phyloP scores from a whole-genome alignment of 2,113 vertebrate genomes.

The Geococcyx californianus region DNA sequence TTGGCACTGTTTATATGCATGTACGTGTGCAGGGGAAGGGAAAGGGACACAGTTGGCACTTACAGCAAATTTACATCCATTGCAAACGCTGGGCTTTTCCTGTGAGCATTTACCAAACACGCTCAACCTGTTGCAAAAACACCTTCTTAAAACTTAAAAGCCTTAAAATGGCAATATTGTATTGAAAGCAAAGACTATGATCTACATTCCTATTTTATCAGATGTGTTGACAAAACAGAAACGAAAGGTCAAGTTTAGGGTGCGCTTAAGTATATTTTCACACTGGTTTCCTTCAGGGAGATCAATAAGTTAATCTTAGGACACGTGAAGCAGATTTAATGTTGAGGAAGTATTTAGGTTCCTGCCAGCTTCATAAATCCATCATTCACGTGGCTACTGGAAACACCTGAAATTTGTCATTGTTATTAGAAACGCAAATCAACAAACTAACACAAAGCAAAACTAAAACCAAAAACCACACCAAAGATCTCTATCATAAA shows the following conservation, averaged over 20 bases:
- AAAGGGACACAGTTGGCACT: neutral
- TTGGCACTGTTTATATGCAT: neutral
- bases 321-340: neutral
- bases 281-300: neutral
- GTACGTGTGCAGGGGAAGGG: neutral
- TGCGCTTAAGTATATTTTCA: neutral
- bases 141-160: neutral
- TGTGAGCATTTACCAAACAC: neutral
- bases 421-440: neutral
- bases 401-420: neutral
- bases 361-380: neutral
- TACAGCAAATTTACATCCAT: neutral
- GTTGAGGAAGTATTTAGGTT: neutral
- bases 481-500: neutral
- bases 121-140: neutral
- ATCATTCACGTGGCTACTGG: neutral
- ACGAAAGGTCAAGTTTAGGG: rapidly evolving
- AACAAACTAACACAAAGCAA: neutral
- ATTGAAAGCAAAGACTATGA: neutral
- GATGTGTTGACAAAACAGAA: neutral
- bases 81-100: neutral
- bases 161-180: neutral
- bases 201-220: neutral
- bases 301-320: neutral
- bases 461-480: no score